Conservation (phyloP, 2,888 invertebrate genomes). For the Boloria euphrosyne region DNA sequence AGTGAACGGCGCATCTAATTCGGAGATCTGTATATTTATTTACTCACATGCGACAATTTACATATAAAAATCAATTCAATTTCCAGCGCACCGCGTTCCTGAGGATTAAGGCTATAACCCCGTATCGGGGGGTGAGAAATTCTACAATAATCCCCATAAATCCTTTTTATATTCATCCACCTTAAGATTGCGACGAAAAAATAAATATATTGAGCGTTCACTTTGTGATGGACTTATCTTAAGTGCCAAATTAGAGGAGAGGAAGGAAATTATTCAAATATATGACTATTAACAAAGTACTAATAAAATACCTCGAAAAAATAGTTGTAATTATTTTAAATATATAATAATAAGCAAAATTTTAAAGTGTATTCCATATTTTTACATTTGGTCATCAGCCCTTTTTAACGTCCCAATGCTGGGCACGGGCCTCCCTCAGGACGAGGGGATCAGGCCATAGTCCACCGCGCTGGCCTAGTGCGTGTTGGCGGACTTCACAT, state of each 20-base stretch:
- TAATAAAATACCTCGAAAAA: too few relatives aligned
- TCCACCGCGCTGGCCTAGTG: too few relatives aligned
- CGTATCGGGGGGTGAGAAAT: constrained; percentile 57
- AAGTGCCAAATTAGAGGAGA: neutral
- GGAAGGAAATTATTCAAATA: too few relatives aligned
- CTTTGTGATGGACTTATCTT: neutral
- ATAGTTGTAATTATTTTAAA: too few relatives aligned
- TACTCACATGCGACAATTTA: constrained; percentile 77
- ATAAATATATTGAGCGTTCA: constrained; percentile 50
- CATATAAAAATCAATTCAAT: constrained; percentile 79
- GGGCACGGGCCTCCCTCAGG: too few relatives aligned
- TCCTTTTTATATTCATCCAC: constrained; percentile 82
- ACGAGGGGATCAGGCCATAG: too few relatives aligned
- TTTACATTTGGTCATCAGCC: too few relatives aligned
- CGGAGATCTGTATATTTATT: constrained; percentile 74
- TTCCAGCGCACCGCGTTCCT: constrained; percentile 69
- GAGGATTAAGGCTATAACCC: constrained; percentile 71
- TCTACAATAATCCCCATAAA: constrained; percentile 76
- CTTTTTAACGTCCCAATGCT: too few relatives aligned
- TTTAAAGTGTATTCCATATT: too few relatives aligned
- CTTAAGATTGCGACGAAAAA: constrained; percentile 79
- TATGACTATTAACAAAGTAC: too few relatives aligned
- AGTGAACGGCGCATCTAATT: constrained; percentile 63
- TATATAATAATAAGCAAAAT: too few relatives aligned
- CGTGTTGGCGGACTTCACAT: too few relatives aligned